Base-by-base conservation (phyloP, 1,140 invertebrate genomes). In the Drosophila rhopaloa region DNA sequence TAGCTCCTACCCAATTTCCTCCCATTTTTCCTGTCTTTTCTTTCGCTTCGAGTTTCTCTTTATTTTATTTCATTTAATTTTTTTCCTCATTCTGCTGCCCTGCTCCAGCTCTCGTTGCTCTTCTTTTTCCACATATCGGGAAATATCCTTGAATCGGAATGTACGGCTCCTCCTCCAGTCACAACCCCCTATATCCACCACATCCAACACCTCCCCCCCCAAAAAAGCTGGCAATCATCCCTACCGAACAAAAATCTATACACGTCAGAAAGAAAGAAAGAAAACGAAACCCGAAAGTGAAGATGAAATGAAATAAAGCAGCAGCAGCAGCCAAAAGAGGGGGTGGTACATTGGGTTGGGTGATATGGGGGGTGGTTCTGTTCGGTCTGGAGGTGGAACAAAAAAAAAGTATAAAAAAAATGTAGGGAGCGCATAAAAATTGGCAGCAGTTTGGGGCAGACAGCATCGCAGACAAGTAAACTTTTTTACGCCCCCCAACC, bases 71-170 rank as follows among this genome's bases (percentile, higher is more conserved):
- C 11, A 67, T 65, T 66, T 53, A 8, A 32, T 50, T 50, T 48
- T n/a, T 40, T 75, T 75, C 66, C 50, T 44, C n/a, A 6, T 29
- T 32, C 8, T 19, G 10, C 32, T 29, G 16, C 29, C 19, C 16
- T 7, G 24, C 46, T 61, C 44, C n/a, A 27, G 24, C 59, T 19
- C 38, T 24, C 16, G 29, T 14, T 10, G 27, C 35, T 65, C 63
- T 71, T 71, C 58, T 63, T 82, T 80, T 89, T 72, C 75, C 84
- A 89, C 85, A 89, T 89, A 89, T 89, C 81, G 85, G 79, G 77
- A 90, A 89, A 89, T 89, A 89, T 89, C 85, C 85, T 89, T 89
- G 85, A 89, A 90, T 89, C 70, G 81, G 82, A 89, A 88, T 83
- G 66, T 80, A 60, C 76, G 79, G 70, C 82, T 82, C 76, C 82